Percentiles rank a stretch among this genome's conserved stretches.
Conservation (phyloP, 2,888 invertebrate species). For the Rhagonycha fulva region DNA sequence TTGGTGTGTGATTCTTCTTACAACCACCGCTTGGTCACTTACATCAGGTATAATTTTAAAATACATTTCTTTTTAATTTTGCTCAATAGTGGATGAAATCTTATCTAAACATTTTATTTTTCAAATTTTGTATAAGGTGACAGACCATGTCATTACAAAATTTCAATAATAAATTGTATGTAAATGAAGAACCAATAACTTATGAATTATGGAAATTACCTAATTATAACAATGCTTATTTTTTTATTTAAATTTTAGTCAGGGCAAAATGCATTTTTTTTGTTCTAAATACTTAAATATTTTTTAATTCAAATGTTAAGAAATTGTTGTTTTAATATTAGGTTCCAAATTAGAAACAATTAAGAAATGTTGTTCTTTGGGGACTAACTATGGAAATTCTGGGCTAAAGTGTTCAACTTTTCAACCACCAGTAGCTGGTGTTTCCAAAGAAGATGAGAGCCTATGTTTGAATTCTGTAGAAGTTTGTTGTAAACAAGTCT, state of each 20-base stretch:
- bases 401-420: constrained; percentile 46
- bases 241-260: background rate
- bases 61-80: background rate
- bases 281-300: background rate
- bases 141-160: constrained; percentile 36
- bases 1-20: constrained; percentile 10
- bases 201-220: constrained; percentile 24
- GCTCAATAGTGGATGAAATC: background rate
- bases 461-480: constrained; percentile 66
- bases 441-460: constrained; percentile 62
- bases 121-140: constrained; percentile 17
- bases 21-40: background rate
- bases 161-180: constrained; percentile 41
- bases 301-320: background rate
- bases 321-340: constrained; percentile 28
- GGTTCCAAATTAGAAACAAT: constrained; percentile 45
- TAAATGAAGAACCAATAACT: constrained; percentile 36
- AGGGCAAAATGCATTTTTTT: background rate
- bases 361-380: constrained; percentile 50
- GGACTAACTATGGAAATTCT: constrained; percentile 48
- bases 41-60: constrained; percentile 16
- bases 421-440: constrained; percentile 56
- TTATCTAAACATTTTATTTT: background rate
- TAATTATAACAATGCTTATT: constrained; percentile 18
- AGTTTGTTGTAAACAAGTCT: constrained; percentile 65